Conservation (phyloP, 2,888 invertebrate genomes). For the Hartigia nigra region DNA sequence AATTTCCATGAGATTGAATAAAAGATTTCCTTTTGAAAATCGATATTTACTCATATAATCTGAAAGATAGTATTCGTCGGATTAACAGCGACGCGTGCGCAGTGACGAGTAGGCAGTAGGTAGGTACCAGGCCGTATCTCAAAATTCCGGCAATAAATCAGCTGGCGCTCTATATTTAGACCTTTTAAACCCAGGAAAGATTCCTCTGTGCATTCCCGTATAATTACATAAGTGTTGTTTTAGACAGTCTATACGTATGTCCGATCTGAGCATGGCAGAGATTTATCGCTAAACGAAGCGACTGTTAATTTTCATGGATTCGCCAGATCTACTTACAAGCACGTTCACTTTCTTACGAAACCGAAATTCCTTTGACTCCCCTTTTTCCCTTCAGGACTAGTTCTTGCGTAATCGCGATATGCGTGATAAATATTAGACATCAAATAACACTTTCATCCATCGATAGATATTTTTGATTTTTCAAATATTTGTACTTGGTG, state of each 20-base stretch:
- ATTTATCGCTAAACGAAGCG: not conserved
- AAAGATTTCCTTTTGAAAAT: not conserved
- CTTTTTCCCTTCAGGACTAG: not conserved
- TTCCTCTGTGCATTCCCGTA: slow-evolving; percentile 37
- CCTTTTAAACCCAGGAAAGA: slow-evolving; percentile 46
- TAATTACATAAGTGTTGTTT: slow-evolving; percentile 41
- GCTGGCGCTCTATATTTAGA: slow-evolving; percentile 46
- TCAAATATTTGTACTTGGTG: not conserved
- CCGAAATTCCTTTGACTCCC: not conserved
- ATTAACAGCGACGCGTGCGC: not conserved
- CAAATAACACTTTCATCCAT: not conserved
- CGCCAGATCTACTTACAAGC: not conserved
- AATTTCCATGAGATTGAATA: not conserved
- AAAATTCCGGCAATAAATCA: slow-evolving; percentile 45
- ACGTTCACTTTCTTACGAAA: not conserved
- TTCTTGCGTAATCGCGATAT: not conserved
- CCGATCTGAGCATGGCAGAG: not conserved
- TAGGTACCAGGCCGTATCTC: not conserved
- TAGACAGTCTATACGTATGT: slow-evolving; percentile 18
- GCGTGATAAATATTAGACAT: not conserved
- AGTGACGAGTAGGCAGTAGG: not conserved
- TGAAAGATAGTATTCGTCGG: not conserved
- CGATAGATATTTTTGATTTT: not conserved
- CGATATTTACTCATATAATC: not conserved
- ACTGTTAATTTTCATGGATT: not conserved